Base-by-base conservation (phyloP, 2,797 vertebrate genomes). In the Rhinogobio ventralis region DNA sequence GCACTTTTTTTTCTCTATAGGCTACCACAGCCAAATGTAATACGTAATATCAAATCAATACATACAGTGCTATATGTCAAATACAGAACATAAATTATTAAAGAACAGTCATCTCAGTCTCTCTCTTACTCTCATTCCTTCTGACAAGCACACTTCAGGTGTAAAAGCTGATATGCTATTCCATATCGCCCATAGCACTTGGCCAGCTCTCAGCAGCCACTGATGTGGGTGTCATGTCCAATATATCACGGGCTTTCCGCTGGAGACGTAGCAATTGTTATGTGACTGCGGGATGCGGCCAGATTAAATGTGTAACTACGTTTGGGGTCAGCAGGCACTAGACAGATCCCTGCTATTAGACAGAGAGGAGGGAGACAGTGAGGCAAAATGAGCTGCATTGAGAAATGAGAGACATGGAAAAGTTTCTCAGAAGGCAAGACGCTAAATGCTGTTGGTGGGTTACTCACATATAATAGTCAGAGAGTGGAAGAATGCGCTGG, bases 231-330 rank as follows among this genome's bases (percentile, higher is more conserved):
- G 81, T 83, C 81, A 83, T 66, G 81, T 76, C 60, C 7, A 33
- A 75, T 83, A 67, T 46, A 83, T 83, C 81, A 76, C 62, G 6
- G 28, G 33, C 15, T 83, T 76, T 67, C 60, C 72, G 23, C 69
- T 64, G 39, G 72, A 83, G 60, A 66, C 17, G 6, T 42, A 19
- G 60, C 46, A 83, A 83, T 82, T 82, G 81, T 82, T 82, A 64
- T 57, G 9, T 82, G 71, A 45, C 71, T 74, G 71, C 71, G 15
- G 81, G 69, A 82, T 39, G 81, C 3, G 30, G 13, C 45, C 42
- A 74, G 81, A 82, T 82, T 82, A 82, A 82, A 82, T 82, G 81
- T 74, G 81, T 74, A 46, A 74, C 71, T 74, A 51, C 17, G 15
- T 82, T 64, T 74, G 30, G 71, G 81, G 81, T 74, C 81, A 82